Percentiles rank a stretch among this genome's conserved stretches.
phyloP scores from a whole-genome alignment of 2,113 vertebrate species.

The Fregetta grallaria region DNA sequence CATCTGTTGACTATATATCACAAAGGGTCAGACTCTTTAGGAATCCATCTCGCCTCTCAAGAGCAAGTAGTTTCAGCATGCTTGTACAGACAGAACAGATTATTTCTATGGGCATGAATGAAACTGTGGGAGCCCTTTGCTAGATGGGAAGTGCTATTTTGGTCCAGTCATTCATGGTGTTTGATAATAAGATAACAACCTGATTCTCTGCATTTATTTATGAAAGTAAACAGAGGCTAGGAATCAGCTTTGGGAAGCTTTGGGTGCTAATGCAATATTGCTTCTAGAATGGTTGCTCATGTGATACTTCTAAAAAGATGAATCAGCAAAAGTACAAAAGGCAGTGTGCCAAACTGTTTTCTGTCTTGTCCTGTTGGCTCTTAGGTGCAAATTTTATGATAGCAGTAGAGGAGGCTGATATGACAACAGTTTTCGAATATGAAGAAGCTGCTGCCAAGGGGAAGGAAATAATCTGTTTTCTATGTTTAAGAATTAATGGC shows the following conservation, averaged over 20 bases:
- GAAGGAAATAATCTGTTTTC: background rate
- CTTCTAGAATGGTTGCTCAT: background rate
- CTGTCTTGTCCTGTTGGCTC: background rate
- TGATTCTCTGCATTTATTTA: background rate
- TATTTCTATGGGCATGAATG: background rate
- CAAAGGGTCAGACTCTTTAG: background rate
- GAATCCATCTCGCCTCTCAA: background rate
- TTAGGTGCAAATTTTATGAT: background rate
- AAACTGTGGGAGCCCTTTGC: background rate
- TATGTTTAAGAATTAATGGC: background rate
- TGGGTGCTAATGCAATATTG: background rate
- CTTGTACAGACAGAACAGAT: background rate
- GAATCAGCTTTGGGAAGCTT: background rate
- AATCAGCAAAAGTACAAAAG: background rate
- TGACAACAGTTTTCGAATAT: background rate
- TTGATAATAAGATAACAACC: background rate
- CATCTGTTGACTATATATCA: background rate
- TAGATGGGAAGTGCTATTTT: background rate
- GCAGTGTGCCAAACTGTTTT: background rate
- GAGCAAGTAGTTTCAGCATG: background rate
- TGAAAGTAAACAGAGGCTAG: background rate
- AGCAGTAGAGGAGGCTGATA: background rate
- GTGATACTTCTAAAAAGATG: background rate
- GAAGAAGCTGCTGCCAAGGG: slow-evolving; percentile 1
- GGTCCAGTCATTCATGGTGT: background rate